Percentiles rank a stretch among this genome's conserved stretches.
These are phyloP conservation scores for Tetragonula carbonaria DNA, from an alignment of 2,888 invertebrate genomes.

Conservation along the genomic window DNA sequence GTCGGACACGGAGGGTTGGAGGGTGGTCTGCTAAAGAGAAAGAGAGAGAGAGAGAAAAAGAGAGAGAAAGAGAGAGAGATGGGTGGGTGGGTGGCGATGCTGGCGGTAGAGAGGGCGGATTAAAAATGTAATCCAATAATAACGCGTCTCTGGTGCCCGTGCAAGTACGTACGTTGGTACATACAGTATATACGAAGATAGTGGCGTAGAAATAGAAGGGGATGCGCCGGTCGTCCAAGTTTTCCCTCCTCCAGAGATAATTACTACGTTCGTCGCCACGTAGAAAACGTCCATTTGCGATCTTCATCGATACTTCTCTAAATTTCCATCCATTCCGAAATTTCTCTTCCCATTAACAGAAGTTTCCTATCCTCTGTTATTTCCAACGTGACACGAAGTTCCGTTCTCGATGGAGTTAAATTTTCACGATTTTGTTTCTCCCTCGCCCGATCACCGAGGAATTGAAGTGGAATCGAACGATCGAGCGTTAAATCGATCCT, in stretches of 20 bases:
- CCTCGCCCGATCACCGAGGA: too few relatives aligned
- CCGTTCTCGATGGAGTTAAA: neutral
- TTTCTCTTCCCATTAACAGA: neutral
- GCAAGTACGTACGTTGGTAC: slow-evolving; percentile 75
- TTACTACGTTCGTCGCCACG: slow-evolving; percentile 31
- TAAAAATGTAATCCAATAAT: slow-evolving; percentile 84
- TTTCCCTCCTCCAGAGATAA: slow-evolving; percentile 59
- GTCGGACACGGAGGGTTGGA: slow-evolving; percentile 67
- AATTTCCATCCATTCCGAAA: neutral
- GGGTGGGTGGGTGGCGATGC: slow-evolving; percentile 58
- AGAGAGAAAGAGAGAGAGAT: slow-evolving; percentile 51
- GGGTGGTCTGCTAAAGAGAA: slow-evolving; percentile 64
- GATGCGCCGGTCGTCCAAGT: slow-evolving; percentile 56
- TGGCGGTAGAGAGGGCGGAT: slow-evolving; percentile 80
- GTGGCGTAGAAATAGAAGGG: slow-evolving; percentile 72
- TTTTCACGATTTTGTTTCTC: neutral
- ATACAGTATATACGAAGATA: slow-evolving; percentile 62
- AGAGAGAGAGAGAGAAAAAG: slow-evolving; percentile 58
- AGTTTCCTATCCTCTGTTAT: neutral
- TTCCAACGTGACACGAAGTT: neutral
- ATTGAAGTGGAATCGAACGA: too few relatives aligned
- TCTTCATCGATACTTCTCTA: neutral
- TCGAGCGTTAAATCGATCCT: too few relatives aligned
- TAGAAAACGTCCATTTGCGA: neutral
- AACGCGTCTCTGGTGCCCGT: slow-evolving; percentile 83